Evolutionary conservation across 2,888 invertebrate species (phyloP), one percentile per base, ranked within the genome.

Genomic region (Ennomos fuscantarius): DNA sequence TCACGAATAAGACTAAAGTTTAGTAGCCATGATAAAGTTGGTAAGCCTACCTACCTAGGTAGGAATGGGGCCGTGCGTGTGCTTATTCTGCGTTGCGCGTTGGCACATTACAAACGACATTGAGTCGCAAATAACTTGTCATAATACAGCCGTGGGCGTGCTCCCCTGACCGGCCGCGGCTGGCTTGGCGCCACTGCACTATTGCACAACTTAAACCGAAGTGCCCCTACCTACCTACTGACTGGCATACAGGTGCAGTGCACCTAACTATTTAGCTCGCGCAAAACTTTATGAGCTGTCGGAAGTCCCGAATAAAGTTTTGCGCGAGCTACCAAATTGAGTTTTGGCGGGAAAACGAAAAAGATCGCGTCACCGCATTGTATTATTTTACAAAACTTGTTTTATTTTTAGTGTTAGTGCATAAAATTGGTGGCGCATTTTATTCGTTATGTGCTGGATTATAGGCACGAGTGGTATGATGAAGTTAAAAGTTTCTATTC

Each of bases 181-280:
- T 82, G 83, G 83, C 84, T 69, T 70, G 74, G 84, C 84, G 83
- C 84, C 84, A 83, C 76, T 67, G 68, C 33, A 48, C 46, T 47
- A 63, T 80, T 81, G 74, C 80, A 73, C 77, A 81, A 81, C 63
- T 60, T 53, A 54, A 40, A 15, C 15, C 3, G 3, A 15, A 3
- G 3, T 15, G 15, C 15, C 15, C 15, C 47, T 42, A 56, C n/a
- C n/a, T 55, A 52, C 46, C 36, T 46, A 34, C 13, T 9, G 13
- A 15, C 15, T n/a, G 8, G 11, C 32, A 42, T 32, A 42, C 8
- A 24, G 3, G 24, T n/a, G n/a, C n/a, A 0, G 24, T 42, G 32
- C 33, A 53, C 12, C 13, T 53, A 46, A 34, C 34, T 45, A 53
- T 31, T 32, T n/a, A n/a, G n/a, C n/a, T n/a, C n/a, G n/a, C n/a